phyloP scores from a whole-genome alignment of 2,888 invertebrate species.

The Apamea epomidion region DNA sequence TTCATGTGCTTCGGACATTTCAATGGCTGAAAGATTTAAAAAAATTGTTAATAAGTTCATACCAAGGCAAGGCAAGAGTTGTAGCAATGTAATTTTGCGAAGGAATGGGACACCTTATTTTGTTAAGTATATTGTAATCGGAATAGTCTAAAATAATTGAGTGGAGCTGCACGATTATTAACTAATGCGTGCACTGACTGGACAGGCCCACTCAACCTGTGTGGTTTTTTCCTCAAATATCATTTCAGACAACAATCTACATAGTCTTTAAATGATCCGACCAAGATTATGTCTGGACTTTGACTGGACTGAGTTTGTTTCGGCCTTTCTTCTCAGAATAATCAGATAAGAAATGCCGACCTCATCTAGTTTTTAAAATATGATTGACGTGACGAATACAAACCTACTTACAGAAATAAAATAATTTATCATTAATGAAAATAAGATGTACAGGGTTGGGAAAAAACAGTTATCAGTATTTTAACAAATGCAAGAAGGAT shows the following conservation, averaged over 20 bases:
- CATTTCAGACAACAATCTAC: not conserved
- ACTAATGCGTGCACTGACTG: not conserved
- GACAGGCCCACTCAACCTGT: not conserved
- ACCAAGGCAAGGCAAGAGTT: not conserved
- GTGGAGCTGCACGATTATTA: not conserved
- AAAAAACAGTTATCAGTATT: too few relatives aligned
- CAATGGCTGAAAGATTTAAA: constrained; percentile 79
- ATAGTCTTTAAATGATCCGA: not conserved
- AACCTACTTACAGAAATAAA: not conserved
- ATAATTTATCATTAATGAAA: not conserved
- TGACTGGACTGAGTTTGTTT: not conserved
- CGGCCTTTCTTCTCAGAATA: not conserved
- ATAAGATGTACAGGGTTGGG: too few relatives aligned
- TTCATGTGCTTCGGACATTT: constrained; percentile 84
- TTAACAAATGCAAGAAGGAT: not conserved
- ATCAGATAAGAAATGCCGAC: not conserved
- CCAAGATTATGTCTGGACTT: not conserved
- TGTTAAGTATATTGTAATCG: too few relatives aligned
- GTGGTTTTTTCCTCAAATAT: not conserved
- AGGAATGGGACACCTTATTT: too few relatives aligned
- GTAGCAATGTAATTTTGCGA: not conserved
- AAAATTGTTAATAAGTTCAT: not conserved
- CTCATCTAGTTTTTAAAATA: not conserved
- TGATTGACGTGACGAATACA: not conserved
- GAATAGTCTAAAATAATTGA: not conserved